Evolutionary conservation across 2,888 invertebrate species (phyloP), one percentile per base, ranked within the genome.

Genomic region (Corythucha ciliata): DNA sequence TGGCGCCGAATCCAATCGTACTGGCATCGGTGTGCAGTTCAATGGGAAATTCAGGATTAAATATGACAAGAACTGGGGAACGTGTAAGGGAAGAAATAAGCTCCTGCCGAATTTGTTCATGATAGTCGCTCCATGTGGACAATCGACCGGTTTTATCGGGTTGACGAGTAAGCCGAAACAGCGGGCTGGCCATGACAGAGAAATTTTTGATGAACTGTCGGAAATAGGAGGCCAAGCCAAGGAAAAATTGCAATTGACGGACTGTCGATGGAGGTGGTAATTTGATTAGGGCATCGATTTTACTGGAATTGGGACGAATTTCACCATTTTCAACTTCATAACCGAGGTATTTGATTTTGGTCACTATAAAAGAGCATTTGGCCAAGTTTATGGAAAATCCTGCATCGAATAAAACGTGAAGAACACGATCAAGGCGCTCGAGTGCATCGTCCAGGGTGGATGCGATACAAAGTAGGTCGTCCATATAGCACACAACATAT

Each of bases 401-500:
- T 2, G 58, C 52, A 7, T 47, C 40, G n/a, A 33, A 25, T 6
- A 59, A 26, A 2, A 34, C 45, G 16, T 52, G 40, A 16, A 61
- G 61, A 27, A 59, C 65, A 51, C 55, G 47, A 60, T 60, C 61
- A 52, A 60, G 53, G 39, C 33, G 62, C 52, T 59, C 52, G 1
- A 64, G 20, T 36, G 62, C 66, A 22, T 62, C 59, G 10, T 58
- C 47, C 46, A 57, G 47, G 12, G 53, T 51, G 12, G 41, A 32
- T 1, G 59, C 48, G n/a, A 58, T 57, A 8, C 63, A 58, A 10
- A 62, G 55, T 4, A 63, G 32, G 44, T 65, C 49, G 22, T 49
- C 49, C 29, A 29, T 34, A 21, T 41, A 49, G 4, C 32, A 24
- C 14, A 41, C 18, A 59, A 3, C 61, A 58, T 40, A 57, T 27